Evolutionary conservation across 2,797 vertebrate species (phyloP).

Genomic region (Streptopelia turtur): DNA sequence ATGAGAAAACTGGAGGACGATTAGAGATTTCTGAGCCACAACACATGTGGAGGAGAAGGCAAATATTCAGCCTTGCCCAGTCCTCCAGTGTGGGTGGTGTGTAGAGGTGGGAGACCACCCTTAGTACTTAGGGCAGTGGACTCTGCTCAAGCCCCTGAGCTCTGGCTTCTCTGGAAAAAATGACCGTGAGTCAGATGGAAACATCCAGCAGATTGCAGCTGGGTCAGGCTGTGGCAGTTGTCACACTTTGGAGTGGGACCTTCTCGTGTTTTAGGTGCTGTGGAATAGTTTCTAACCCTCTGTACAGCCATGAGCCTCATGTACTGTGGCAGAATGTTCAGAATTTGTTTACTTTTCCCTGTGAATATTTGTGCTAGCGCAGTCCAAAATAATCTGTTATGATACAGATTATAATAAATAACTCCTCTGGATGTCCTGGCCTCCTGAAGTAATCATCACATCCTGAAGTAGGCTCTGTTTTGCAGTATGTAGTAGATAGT

Average conservation of each 20-base stretch:
- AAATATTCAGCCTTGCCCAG: neutral
- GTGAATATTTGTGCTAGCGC: neutral
- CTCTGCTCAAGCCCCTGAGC: neutral
- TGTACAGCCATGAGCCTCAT: neutral
- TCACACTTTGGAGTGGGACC: neutral
- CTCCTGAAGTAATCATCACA: neutral
- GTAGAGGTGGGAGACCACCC: neutral
- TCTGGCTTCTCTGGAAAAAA: neutral
- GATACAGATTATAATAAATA: neutral
- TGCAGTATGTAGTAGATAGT: neutral
- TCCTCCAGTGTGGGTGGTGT: accelerated
- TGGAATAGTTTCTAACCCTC: neutral
- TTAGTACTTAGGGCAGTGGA: neutral
- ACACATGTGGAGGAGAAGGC: neutral
- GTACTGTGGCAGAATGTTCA: accelerated
- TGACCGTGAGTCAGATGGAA: neutral
- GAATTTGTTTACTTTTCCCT: neutral
- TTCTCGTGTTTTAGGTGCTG: neutral
- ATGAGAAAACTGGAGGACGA: neutral
- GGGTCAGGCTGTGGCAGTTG: neutral
- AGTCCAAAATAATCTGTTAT: neutral
- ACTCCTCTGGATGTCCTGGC: neutral
- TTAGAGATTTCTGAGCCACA: neutral
- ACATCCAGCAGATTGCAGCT: neutral
- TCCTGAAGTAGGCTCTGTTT: neutral